Percentiles rank a stretch among this genome's conserved stretches.
phyloP scores from a whole-genome alignment of 2,113 vertebrate genomes.

The Vanacampus margaritifer region DNA sequence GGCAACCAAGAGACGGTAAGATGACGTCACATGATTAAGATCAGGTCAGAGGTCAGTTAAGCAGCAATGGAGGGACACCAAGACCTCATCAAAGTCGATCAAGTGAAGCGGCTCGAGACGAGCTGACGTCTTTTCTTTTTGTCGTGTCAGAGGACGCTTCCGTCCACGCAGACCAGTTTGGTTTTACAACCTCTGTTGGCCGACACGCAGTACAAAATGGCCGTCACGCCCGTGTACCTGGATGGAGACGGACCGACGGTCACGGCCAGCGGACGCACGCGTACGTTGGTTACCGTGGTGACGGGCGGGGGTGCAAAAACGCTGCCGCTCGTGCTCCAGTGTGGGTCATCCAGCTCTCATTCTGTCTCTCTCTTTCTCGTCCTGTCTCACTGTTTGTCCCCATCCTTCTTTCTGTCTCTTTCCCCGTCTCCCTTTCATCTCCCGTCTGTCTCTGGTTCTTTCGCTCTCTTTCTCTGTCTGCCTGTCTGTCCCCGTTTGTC shows the following conservation, averaged over 20 bases:
- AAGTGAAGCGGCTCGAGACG: too few relatives aligned
- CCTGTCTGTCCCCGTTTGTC: background rate
- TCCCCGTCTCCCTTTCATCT: background rate
- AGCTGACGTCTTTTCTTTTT: background rate
- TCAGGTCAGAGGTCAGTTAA: background rate
- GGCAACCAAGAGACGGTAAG: slow-evolving; percentile 87
- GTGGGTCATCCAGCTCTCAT: background rate
- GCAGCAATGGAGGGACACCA: background rate
- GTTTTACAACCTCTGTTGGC: slow-evolving; percentile 82
- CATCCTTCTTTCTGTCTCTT: background rate
- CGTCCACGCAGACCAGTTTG: slow-evolving; percentile 73
- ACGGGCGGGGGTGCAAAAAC: background rate
- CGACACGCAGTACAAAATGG: slow-evolving; percentile 83
- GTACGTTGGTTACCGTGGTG: slow-evolving; percentile 40
- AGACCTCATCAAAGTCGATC: background rate
- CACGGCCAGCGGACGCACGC: slow-evolving; percentile 73
- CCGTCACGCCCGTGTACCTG: slow-evolving; percentile 80
- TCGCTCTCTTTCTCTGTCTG: background rate
- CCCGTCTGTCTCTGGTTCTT: background rate
- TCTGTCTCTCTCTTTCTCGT: too few relatives aligned
- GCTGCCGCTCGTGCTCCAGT: background rate
- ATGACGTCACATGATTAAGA: too few relatives aligned
- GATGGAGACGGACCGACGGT: slow-evolving; percentile 79
- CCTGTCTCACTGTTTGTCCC: background rate
- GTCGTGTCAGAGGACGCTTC: slow-evolving; percentile 67